Evolutionary conservation across 2,113 vertebrate genomes (phyloP), one percentile per base, ranked within the genome.

Genomic region (Leucopsar rothschildi): DNA sequence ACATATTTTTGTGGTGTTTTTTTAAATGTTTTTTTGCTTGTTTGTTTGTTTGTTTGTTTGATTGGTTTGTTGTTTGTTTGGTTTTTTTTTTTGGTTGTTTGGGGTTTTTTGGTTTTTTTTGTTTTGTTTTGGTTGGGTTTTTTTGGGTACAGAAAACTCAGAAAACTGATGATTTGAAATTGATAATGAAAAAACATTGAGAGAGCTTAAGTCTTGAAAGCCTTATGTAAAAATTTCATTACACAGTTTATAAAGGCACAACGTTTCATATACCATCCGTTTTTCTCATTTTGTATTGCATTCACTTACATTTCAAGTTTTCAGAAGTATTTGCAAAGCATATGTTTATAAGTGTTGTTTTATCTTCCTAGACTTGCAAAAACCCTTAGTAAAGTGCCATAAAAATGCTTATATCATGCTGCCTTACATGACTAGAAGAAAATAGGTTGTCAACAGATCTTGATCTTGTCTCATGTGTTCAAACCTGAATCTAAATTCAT

Each of bases 1-100:
- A 2, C 1, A 8, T 22, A 56, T 47, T 59, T 75, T 82, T 6
- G 4, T 50, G 0, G 4, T 37, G 37, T 52, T 49, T 49, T 59
- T 63, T 73, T 37, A 8, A 35, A 35, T 35, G 35, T 37, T 37
- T 37, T 37, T 37, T 37, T 37, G 37, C 9, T 37, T 37, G 37
- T 37, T 37, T 37, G 37, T 37, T 37, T 37, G 37, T 37, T 37
- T 37, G 37, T 37, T 37, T 9, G 37, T 7, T 37, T 37, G 37
- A 8, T 37, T 37, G 37, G 37, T 37, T 37, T 37, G 7, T 37
- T 37, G 37, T 7, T 37, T 37, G 37, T 37, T 37, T 37, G 8
- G 7, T 39, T 39, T 39, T 39, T 59, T 85, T 6, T 75, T 2
- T 39, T 39, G 10, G 35, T 35, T 35, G 35, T 35, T 35, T 35